phyloP scores from a whole-genome alignment of 2,797 vertebrate genomes.

The Anas bahamensis region DNA sequence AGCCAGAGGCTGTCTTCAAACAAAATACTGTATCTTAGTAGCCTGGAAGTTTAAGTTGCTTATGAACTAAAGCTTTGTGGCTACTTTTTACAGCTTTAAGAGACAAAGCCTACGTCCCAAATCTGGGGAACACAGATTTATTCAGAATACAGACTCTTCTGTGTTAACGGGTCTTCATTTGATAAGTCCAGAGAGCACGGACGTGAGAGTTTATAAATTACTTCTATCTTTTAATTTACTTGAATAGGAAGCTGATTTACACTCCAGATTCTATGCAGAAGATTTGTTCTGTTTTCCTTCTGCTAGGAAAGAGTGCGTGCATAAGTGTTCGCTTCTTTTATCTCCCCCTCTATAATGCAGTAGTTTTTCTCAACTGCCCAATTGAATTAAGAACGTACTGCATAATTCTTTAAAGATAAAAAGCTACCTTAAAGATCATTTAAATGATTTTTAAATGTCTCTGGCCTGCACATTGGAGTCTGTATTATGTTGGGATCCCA shows the following conservation, averaged over 20 bases:
- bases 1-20: neutral
- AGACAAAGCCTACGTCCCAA: neutral
- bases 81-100: neutral
- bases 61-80: neutral
- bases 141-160: neutral
- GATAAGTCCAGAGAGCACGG: neutral
- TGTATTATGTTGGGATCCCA: slow-evolving; percentile 35
- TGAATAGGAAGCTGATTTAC: neutral
- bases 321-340: neutral
- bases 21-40: neutral
- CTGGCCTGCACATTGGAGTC: slow-evolving; percentile 60
- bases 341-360: neutral
- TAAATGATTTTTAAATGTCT: neutral
- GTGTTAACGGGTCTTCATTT: neutral
- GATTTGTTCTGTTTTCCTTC: neutral
- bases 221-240: neutral
- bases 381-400: too few species aligned
- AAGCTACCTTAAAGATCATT: neutral
- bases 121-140: neutral
- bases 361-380: neutral
- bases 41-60: neutral
- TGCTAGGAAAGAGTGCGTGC: neutral
- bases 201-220: neutral
- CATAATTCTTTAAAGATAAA: neutral
- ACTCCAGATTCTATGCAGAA: neutral